Evolutionary conservation across 2,888 invertebrate species (phyloP), one percentile per base, ranked within the genome.

Genomic region (Acronicta psi): DNA sequence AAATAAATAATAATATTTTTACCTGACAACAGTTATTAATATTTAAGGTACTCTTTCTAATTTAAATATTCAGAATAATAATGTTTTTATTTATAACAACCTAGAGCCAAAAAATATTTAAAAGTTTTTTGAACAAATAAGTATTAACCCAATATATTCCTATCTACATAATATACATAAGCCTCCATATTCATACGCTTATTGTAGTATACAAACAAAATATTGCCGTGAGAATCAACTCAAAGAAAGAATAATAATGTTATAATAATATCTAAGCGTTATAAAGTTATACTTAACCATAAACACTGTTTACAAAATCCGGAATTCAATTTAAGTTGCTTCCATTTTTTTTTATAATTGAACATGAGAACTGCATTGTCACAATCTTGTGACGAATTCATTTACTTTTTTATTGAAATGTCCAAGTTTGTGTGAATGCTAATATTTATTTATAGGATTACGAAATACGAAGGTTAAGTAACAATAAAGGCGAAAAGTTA

Each of bases 221-320:
- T 37, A 6, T 41, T 55, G 38, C 14, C 7, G 20, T 47, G 36
- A 16, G 36, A 65, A 44, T 6, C 17, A 23, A 14, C 16, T 1
- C n/a, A 18, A 10, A 10, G 10, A 37, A 63, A 3, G 13, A 44
- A 34, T 29, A 44, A 34, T 40, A 9, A 17, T 29, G 10, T 55
- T 42, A 20, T 42, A 41, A 34, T 16, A 25, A 53, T 37, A 57
- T 8, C n/a, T n/a, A 37, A 17, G n/a, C 18, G 31, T 44, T 42
- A 13, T n/a, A n/a, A n/a, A n/a, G 13, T 36, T 20, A n/a, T n/a
- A n/a, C n/a, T n/a, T n/a, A n/a, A n/a, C n/a, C 14, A 13, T 40
- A 18, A 7, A 29, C 16, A 54, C 38, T 20, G 10, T 8, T 25
- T 5, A 42, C 25, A 42, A 29, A 44, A 44, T 34, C 29, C 51